Percentiles rank a stretch among this genome's conserved stretches.
These are phyloP conservation scores for Psephotus haematonotus DNA, from an alignment of 2,113 vertebrate genomes.

Conservation along the genomic window DNA sequence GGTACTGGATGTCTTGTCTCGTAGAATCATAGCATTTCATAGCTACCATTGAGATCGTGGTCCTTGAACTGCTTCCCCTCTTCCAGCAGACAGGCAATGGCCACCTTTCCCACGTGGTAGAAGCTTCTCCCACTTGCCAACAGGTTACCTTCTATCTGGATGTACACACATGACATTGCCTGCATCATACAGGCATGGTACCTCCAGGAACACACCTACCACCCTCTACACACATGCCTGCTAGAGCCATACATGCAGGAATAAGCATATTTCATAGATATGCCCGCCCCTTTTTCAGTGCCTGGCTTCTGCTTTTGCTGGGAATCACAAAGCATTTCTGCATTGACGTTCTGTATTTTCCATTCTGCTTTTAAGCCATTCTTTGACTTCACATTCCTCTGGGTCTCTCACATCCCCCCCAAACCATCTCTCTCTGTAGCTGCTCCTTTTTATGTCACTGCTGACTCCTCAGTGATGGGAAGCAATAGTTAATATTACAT, in stretches of 20 bases:
- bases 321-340: background rate
- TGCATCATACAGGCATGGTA: too few species aligned
- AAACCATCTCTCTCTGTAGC: background rate
- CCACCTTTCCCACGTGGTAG: background rate
- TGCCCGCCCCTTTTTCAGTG: background rate
- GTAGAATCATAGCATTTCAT: background rate
- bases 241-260: background rate
- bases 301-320: background rate
- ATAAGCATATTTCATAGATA: background rate
- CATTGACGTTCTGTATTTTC: background rate
- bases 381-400: background rate
- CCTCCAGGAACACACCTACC: background rate
- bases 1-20: background rate
- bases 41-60: background rate
- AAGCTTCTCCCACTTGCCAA: background rate
- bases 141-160: background rate
- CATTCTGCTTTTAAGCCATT: background rate
- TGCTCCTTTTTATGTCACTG: background rate
- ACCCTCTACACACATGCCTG: accelerated
- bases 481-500: background rate
- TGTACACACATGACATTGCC: background rate
- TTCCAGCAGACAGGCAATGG: background rate
- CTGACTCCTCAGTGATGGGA: background rate
- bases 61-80: background rate
- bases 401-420: background rate